Evolutionary conservation across 2,888 invertebrate genomes (phyloP).

Genomic region (Bursaphelenchus okinawaensis): DNA sequence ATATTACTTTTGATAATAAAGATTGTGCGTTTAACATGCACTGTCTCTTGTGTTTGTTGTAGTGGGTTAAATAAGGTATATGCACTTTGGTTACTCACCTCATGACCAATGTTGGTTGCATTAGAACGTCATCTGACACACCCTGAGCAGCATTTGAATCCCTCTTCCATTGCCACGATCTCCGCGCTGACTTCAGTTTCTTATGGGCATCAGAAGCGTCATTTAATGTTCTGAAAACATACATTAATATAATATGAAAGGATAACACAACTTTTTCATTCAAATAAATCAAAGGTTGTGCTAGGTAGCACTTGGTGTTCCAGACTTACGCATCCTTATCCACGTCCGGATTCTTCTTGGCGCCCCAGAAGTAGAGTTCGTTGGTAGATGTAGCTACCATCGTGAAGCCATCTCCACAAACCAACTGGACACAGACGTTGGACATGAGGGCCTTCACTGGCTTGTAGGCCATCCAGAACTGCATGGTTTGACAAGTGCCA

Average conservation of each 20-base stretch:
- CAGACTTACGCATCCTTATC: not conserved
- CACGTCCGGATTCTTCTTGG: slow-evolving; percentile 24
- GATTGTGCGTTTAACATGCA: too few species aligned
- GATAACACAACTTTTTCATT: too few species aligned
- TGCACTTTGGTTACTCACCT: not conserved
- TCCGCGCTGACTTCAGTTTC: slow-evolving; percentile 8
- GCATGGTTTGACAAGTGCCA: slow-evolving; percentile 59
- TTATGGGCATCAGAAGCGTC: not conserved
- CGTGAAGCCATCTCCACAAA: slow-evolving; percentile 68
- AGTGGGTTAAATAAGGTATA: not conserved
- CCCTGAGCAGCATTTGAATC: slow-evolving; percentile 9
- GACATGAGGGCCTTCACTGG: slow-evolving; percentile 60
- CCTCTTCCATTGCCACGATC: slow-evolving; percentile 15
- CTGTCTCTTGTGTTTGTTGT: not conserved
- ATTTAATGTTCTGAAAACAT: slow-evolving; percentile 7
- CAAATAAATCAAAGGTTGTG: too few species aligned
- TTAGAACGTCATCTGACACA: not conserved
- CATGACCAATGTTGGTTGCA: slow-evolving; percentile 18
- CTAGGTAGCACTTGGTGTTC: too few species aligned
- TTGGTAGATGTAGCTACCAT: slow-evolving; percentile 68
- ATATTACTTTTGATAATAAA: not conserved
- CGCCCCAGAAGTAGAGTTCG: slow-evolving; percentile 70
- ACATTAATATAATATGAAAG: slow-evolving; percentile 2
- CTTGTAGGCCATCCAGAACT: slow-evolving; percentile 56
- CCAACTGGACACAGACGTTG: slow-evolving; percentile 61